These are phyloP conservation scores for Lethenteron camtschaticum DNA, from an alignment of 2,113 vertebrate species.

Conservation along the genomic window DNA sequence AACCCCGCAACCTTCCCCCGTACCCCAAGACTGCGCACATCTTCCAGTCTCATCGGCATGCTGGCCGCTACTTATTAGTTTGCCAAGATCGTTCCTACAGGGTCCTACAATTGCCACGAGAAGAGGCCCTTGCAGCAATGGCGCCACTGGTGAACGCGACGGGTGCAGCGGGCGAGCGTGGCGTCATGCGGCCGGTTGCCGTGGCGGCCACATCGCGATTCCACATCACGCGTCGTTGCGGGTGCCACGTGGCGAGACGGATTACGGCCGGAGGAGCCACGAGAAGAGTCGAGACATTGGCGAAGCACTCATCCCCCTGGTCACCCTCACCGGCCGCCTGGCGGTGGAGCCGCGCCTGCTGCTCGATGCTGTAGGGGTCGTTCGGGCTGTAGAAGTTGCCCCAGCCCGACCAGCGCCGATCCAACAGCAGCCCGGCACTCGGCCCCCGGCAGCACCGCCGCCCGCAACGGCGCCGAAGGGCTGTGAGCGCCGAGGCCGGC, in stretches of 20 bases:
- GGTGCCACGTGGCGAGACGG: not conserved
- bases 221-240: not conserved
- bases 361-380: conserved; percentile 78
- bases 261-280: not conserved
- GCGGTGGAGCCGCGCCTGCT: conserved; percentile 74
- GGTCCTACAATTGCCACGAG: too few species aligned
- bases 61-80: too few species aligned
- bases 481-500: too few species aligned
- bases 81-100: too few species aligned
- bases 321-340: conserved; percentile 58
- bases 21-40: too few species aligned
- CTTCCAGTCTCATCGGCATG: too few species aligned
- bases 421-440: not conserved
- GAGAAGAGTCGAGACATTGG: not conserved
- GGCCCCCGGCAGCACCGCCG: not conserved
- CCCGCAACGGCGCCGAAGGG: too few species aligned
- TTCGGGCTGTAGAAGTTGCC: conserved; percentile 56
- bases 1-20: too few species aligned
- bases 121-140: too few species aligned
- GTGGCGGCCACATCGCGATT: not conserved
- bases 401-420: conserved; percentile 50
- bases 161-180: not conserved
- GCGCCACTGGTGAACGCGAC: not conserved
- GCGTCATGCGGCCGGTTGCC: not conserved
- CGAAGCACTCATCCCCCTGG: not conserved